Base-by-base conservation (phyloP, 2,797 vertebrate genomes). In the Calcarius lapponicus region DNA sequence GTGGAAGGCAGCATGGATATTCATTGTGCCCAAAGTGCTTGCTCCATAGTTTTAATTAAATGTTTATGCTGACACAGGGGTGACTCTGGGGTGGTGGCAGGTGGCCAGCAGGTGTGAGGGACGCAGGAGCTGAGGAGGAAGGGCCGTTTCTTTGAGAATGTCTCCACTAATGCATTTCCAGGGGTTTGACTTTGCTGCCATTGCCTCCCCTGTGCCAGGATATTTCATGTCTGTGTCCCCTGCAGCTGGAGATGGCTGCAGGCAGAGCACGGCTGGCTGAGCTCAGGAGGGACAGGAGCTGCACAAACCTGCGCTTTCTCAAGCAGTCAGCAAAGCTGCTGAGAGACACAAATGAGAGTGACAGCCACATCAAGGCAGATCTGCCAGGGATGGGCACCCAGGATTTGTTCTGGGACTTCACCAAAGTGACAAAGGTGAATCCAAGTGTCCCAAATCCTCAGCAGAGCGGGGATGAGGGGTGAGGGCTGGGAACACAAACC, bases 241-340 rank as follows among this genome's bases (percentile, higher is more conserved):
- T n/a, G 76, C 42, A 19, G 72, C n/a, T 31, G 47, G 60, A 50
- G 53, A 4, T 54, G 73, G 17, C 82, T 75, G 72, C 18, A 45
- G 74, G 62, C 58, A 65, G 11, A 6, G 5, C 71, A 60, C 0
- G 34, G 32, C 26, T 90, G 85, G n/a, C 65, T 78, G 70, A 81
- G 70, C 93, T 84, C 70, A 19, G 40, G 42, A 19, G 40, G 42
- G 31, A n/a, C 36, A n/a, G 78, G 81, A 91, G 62, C 42, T 79
- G 54, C 48, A 5, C 43, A 42, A 92, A 90, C 74, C 71, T 84
- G 84, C 0, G 0, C 40, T 92, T 87, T 90, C 93, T 93, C 15
- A 11, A 89, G 88, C 57, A 9, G 36, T 70, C 84, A 64, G 88
- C 78, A 84, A 79, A 88, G 80, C 56, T 92, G 88, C 92, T 64